Evolutionary conservation across 1,140 invertebrate species (phyloP), one percentile per base, ranked within the genome.

Genomic region (Phocides pigmalion): DNA sequence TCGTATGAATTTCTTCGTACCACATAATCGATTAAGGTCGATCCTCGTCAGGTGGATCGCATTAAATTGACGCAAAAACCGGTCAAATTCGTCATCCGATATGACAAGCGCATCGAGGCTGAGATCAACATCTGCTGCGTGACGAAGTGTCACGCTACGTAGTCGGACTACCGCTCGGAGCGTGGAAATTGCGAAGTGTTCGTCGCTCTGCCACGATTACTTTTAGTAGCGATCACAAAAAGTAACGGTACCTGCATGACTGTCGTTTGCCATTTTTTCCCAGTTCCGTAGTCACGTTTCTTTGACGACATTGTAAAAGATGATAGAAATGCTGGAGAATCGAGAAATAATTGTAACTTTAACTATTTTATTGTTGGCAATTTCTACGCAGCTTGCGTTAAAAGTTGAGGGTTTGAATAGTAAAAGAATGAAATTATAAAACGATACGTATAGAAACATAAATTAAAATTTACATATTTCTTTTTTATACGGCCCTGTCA

Each of bases 151-250:
- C 62, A 73, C 70, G 70, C 72, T 62, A 39, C 35, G n/a, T 5
- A 51, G 37, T 63, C 63, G 54, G 51, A 64, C 50, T 62, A 69
- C 39, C 69, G 70, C 62, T 58, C 49, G 37, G 49, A 66, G 64
- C 81, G 76, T 77, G 73, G 61, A 72, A 83, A 82, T 81, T 79
- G 68, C 67, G 73, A 77, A 79, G 66, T 74, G 72, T 62, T 63
- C 35, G 47, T 28, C 14, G 17, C 53, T 58, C 12, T 39, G 62
- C 63, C 66, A 62, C 67, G 71, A 62, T 68, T 58, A 51, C 49
- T 64, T 70, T 63, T 64, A 63, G 70, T 66, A 20, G 62, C 61
- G 25, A 62, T 47, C 46, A 62, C 59, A 70, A 74, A 76, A 74
- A 72, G 41, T 50, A 78, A 74, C 72, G 72, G 77, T 69, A 69